These are phyloP conservation scores for Marcusenius ussheri DNA, from an alignment of 2,113 vertebrate genomes.

Conservation along the genomic window DNA sequence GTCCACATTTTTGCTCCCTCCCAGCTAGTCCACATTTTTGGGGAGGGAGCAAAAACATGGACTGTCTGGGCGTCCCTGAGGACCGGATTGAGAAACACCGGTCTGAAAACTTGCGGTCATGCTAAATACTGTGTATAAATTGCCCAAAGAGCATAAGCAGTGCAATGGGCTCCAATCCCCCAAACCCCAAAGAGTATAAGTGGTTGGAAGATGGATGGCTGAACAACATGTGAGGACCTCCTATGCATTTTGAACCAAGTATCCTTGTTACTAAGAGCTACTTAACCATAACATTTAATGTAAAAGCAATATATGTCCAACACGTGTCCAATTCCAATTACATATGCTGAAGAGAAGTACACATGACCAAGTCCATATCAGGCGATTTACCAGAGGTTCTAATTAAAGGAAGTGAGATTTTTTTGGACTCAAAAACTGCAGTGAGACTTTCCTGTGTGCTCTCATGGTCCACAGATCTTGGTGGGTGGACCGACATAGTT, in stretches of 20 bases:
- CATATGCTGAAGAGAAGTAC: neutral
- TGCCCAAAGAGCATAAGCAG: neutral
- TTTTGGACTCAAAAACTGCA: neutral
- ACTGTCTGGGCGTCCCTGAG: neutral
- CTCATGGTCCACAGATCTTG: neutral
- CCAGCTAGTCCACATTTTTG: too few species aligned
- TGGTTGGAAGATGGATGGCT: neutral
- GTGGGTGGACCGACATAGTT: neutral
- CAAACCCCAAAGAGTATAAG: neutral
- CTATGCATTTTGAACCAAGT: neutral
- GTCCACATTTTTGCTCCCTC: neutral
- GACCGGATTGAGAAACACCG: neutral
- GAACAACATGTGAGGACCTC: neutral
- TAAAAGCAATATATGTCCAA: neutral
- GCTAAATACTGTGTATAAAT: neutral
- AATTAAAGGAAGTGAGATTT: neutral
- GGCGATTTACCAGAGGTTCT: neutral
- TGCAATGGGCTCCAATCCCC: neutral
- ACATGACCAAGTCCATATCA: neutral
- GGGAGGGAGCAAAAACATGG: too few species aligned
- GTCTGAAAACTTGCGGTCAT: neutral
- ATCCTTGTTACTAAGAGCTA: neutral
- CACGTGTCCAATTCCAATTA: neutral
- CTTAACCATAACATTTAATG: neutral
- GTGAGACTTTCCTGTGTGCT: neutral